phyloP scores from a whole-genome alignment of 2,113 vertebrate species.

The Ramphastos sulfuratus region DNA sequence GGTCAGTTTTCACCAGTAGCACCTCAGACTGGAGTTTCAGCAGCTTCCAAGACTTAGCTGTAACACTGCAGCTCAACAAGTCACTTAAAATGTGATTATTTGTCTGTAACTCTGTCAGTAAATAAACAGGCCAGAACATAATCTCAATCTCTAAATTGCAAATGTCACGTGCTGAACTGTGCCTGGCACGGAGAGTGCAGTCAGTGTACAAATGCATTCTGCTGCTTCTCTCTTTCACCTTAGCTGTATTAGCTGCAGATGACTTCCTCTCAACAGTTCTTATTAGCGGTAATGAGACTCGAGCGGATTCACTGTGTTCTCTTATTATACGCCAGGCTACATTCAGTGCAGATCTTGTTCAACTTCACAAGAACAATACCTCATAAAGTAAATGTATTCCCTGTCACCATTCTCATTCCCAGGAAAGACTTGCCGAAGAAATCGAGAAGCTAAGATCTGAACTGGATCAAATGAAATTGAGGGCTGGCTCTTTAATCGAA shows the following conservation, averaged over 20 bases:
- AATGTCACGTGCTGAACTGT: rapidly evolving
- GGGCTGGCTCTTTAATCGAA: constrained; percentile 93
- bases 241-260: not conserved
- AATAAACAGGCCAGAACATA: not conserved
- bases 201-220: not conserved
- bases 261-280: not conserved
- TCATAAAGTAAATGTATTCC: not conserved
- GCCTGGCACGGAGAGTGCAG: not conserved
- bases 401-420: constrained; percentile 8
- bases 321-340: not conserved
- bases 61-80: not conserved
- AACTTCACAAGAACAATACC: not conserved
- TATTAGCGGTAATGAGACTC: not conserved
- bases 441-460: constrained; percentile 94
- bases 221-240: not conserved
- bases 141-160: not conserved
- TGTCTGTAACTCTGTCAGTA: not conserved
- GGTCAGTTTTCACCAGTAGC: not conserved
- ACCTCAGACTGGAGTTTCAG: not conserved
- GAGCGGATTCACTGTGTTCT: not conserved
- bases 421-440: constrained; percentile 95
- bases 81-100: not conserved
- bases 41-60: rapidly evolving
- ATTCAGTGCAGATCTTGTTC: not conserved
- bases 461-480: constrained; percentile 91